These are phyloP conservation scores for Pseudococcus jackbeardsleyi DNA, from an alignment of 2,888 invertebrate species.

Conservation along the genomic window DNA sequence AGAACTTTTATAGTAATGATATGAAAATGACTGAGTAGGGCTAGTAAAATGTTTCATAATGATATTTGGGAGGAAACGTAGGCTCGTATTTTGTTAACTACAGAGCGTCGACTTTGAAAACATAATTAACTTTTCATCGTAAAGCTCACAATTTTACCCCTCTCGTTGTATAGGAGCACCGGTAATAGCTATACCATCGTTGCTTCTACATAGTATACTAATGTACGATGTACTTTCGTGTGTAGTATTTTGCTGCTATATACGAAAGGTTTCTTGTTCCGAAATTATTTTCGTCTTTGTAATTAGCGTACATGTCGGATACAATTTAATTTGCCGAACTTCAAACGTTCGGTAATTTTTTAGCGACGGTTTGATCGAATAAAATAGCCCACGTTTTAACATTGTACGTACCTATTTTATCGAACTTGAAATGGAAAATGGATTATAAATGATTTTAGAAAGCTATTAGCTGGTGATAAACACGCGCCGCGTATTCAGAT, in stretches of 20 bases:
- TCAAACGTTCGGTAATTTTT: conserved; percentile 37
- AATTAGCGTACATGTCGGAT: conserved; percentile 55
- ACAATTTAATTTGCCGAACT: conserved; percentile 40
- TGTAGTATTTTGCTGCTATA: conserved; percentile 27
- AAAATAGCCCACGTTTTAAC: conserved; percentile 20
- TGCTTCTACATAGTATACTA: conserved; percentile 4
- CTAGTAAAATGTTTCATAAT: conserved; percentile 62
- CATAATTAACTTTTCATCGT: conserved; percentile 64
- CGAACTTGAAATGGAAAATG: conserved; percentile 35
- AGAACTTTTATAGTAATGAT: conserved; percentile 39
- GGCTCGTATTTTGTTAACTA: conserved; percentile 61
- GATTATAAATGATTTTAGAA: conserved; percentile 43
- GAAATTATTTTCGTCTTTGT: conserved; percentile 61
- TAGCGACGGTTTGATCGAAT: conserved; percentile 26
- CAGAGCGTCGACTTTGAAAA: conserved; percentile 60
- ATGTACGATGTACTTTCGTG: conserved; percentile 47
- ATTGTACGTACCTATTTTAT: not conserved
- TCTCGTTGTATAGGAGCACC: conserved; percentile 1
- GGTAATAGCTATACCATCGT: conserved; percentile 39
- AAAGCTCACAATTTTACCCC: conserved; percentile 54
- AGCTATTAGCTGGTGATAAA: conserved; percentile 52
- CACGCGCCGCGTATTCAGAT: conserved; percentile 40
- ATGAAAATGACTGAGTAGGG: conserved; percentile 53
- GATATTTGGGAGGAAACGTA: conserved; percentile 58
- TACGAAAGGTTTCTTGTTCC: conserved; percentile 59